phyloP scores from a whole-genome alignment of 2,797 vertebrate genomes.

The Cuculus canorus region DNA sequence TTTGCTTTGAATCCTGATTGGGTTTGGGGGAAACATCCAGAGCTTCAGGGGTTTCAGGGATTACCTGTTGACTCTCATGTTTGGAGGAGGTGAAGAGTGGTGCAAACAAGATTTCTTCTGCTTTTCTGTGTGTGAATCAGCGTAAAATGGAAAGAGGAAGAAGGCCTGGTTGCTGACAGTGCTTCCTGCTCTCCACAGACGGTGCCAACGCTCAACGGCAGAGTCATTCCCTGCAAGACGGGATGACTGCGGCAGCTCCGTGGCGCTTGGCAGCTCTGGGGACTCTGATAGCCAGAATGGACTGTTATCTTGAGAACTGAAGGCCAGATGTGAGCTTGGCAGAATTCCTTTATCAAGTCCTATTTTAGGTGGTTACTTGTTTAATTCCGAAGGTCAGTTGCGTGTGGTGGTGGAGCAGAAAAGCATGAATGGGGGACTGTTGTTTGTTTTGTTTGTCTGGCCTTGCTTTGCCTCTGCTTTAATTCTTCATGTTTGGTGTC shows the following conservation, averaged over 20 bases:
- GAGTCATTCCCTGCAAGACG: not conserved
- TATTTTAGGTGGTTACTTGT: not conserved
- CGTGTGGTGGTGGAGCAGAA: not conserved
- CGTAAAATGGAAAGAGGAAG: not conserved
- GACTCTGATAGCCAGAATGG: not conserved
- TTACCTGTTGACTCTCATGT: not conserved
- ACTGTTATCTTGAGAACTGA: not conserved
- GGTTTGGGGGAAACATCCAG: not conserved
- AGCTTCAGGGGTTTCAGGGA: not conserved
- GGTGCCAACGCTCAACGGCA: rapidly evolving
- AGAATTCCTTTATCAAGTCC: not conserved
- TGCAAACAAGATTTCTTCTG: not conserved
- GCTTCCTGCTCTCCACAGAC: not conserved
- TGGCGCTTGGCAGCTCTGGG: not conserved
- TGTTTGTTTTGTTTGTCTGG: not conserved
- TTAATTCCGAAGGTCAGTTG: not conserved
- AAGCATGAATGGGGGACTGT: not conserved
- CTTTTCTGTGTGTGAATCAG: not conserved
- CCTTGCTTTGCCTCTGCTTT: not conserved
- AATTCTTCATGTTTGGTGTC: not conserved
- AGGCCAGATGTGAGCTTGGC: not conserved
- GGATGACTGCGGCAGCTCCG: not conserved
- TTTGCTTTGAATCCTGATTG: not conserved
- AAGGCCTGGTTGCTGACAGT: not conserved
- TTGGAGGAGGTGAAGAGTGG: not conserved